phyloP scores from a whole-genome alignment of 2,113 vertebrate genomes.

The Microcebus ravelobensis region DNA sequence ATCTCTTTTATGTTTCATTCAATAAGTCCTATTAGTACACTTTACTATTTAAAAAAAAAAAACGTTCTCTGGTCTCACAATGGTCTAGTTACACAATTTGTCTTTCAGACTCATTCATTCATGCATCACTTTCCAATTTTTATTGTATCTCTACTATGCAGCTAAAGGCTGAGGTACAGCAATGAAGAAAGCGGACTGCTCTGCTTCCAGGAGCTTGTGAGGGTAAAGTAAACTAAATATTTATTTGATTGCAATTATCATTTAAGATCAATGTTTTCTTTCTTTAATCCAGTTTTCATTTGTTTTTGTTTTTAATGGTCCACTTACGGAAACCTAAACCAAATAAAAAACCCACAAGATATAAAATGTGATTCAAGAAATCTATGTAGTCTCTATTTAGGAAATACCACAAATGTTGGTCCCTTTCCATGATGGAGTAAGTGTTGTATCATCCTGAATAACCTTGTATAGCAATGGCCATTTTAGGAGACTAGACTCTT shows the following conservation, averaged over 20 bases:
- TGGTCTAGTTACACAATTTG: neutral
- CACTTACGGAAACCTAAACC: neutral
- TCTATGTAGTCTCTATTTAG: neutral
- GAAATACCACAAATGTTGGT: neutral
- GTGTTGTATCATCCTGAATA: neutral
- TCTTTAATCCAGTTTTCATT: neutral
- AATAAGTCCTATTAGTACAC: neutral
- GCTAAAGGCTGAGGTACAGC: neutral
- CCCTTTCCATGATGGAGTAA: neutral
- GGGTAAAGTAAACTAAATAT: neutral
- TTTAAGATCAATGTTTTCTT: neutral
- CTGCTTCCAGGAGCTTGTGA: neutral
- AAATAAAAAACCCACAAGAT: neutral
- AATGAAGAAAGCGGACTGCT: neutral
- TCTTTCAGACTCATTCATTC: neutral
- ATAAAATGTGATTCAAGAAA: neutral
- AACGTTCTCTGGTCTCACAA: neutral
- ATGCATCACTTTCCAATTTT: neutral
- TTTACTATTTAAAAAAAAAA: neutral
- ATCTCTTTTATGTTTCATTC: neutral
- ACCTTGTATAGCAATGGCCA: neutral
- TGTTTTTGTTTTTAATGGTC: constrained; percentile 25
- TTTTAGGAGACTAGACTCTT: neutral
- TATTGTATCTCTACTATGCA: neutral
- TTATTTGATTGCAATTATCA: neutral